These are phyloP conservation scores for Neosilurus hyrtlii DNA, from an alignment of 2,797 vertebrate genomes.

Conservation along the genomic window DNA sequence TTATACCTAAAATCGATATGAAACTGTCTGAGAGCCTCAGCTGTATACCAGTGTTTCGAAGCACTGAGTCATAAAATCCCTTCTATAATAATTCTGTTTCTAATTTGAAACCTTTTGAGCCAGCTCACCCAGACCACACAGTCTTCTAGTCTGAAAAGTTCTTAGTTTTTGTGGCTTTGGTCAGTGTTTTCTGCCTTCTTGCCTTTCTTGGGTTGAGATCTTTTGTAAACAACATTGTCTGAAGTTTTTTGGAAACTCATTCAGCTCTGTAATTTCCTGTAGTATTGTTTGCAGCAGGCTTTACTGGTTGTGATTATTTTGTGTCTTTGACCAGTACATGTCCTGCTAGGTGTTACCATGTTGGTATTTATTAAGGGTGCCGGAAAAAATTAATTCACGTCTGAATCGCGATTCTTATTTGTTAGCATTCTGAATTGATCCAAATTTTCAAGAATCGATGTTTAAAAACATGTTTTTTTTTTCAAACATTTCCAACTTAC, in stretches of 20 bases:
- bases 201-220: no score
- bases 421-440: no score
- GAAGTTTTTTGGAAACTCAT: neutral
- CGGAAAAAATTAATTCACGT: no score
- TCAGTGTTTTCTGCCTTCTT: slow-evolving; percentile 12
- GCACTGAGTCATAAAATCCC: neutral
- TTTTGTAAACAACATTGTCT: slow-evolving; percentile 18
- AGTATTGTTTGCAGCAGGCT: neutral
- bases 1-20: neutral
- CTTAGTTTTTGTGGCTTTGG: slow-evolving; percentile 25
- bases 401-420: no score
- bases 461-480: no score
- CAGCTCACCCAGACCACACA: neutral
- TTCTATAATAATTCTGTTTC: slow-evolving; percentile 3
- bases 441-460: no score
- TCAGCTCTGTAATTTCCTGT: neutral
- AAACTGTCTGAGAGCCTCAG: neutral
- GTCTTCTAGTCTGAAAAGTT: neutral
- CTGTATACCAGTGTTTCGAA: neutral
- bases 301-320: neutral
- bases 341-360: no score
- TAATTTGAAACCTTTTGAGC: neutral
- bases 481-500: no score
- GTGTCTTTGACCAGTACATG: neutral
- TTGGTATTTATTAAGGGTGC: no score